Base-by-base conservation (phyloP, 2,113 vertebrate species). In the Murina feae region DNA sequence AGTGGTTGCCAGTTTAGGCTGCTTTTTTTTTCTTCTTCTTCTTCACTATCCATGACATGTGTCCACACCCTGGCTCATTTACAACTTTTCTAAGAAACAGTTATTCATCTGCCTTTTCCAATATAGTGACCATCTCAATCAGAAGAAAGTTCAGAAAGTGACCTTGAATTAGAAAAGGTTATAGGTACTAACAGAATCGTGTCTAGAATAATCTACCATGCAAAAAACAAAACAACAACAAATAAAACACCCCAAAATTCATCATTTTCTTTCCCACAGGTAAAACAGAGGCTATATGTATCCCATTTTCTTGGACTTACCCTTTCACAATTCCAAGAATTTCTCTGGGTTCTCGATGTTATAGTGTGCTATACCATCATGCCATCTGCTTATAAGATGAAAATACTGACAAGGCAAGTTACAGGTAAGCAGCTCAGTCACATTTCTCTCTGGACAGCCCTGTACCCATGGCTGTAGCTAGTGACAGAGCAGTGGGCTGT, bases 391-490 rank as follows among this genome's bases (percentile, higher is more conserved):
- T 91, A n/a, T 18, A 71, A 30, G 53, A 44, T 49, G 13, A 42
- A 44, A 17, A n/a, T 35, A 0, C 86, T 80, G 32, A 44, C 12
- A 37, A 44, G 32, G 28, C 44, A 74, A 58, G 66, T 58, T 51
- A 66, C 44, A 25, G 18, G 35, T 0, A 14, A 47, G 4, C 71
- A 79, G 44, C 32, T 85, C 44, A 21, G 28, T 53, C 16, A 32
- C 60, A 7, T 18, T 49, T 78, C 35, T 81, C 18, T 71, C 20
- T 35, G 69, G 25, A 53, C 12, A 82, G 10, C 14, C n/a, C 18
- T 0, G 0, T 4, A 0, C 1, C 63, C 8, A 4, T 72, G 71
- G 10, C 4, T 30, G 30, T 13, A 69, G 85, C 35, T 7, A 69
- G 35, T 21, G 68, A 16, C 35, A 25, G 9, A 66, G 0, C 16